Evolutionary conservation across 1,140 invertebrate genomes (phyloP).

Genomic region (Drosophila nebulosa): DNA sequence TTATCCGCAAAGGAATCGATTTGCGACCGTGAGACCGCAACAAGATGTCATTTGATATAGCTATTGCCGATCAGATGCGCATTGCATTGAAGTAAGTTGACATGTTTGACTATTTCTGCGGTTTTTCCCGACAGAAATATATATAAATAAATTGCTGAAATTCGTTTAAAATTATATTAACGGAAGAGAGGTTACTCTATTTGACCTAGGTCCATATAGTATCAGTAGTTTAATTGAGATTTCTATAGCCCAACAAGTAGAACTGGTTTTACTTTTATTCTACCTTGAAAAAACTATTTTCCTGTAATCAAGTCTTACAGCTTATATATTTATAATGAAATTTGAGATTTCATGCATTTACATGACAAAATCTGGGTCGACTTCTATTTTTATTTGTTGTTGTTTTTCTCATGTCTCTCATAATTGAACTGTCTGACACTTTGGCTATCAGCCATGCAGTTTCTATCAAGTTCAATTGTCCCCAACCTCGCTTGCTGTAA

Average conservation of each 20-base stretch:
- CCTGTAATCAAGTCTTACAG: too few species aligned
- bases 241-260: not conserved
- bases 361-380: not conserved
- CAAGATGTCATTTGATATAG: slow-evolving; percentile 79
- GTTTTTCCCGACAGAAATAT: not conserved
- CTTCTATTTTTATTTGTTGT: not conserved
- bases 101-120: not conserved
- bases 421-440: slow-evolving; percentile 29
- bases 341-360: too few species aligned
- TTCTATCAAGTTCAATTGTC: slow-evolving; percentile 16
- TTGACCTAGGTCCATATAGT: not conserved
- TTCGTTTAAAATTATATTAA: not conserved
- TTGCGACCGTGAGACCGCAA: slow-evolving; percentile 31
- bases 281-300: too few species aligned
- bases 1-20: slow-evolving; percentile 37
- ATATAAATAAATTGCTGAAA: not conserved
- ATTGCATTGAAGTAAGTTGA: slow-evolving; percentile 72
- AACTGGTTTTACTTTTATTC: not conserved
- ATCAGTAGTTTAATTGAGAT: not conserved
- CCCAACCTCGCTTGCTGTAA: not conserved
- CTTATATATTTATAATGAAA: too few species aligned
- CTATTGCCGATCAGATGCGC: slow-evolving; percentile 76
- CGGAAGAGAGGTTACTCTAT: not conserved
- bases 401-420: not conserved
- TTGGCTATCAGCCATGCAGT: slow-evolving; percentile 1